A percentile compares a stretch with the other conserved stretches of the same genome.
These are phyloP conservation scores for Tragelaphus strepsiceros DNA, from an alignment of 2,113 vertebrate genomes.

Conservation along the genomic window DNA sequence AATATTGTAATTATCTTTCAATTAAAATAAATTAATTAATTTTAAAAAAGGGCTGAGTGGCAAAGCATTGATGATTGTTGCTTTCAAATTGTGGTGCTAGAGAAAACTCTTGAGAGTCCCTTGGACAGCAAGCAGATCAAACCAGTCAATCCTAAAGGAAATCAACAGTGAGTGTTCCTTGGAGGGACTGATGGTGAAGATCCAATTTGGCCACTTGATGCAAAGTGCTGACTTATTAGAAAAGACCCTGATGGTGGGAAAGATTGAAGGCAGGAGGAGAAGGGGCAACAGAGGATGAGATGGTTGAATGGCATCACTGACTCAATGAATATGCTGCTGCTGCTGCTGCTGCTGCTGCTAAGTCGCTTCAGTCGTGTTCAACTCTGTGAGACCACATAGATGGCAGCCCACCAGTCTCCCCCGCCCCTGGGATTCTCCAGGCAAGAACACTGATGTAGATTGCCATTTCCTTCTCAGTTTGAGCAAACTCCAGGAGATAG, in stretches of 20 bases:
- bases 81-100: neutral
- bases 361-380: accelerated
- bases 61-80: neutral
- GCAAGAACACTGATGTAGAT: neutral
- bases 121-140: neutral
- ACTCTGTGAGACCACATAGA: neutral
- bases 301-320: neutral
- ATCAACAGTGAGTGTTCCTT: neutral
- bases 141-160: neutral
- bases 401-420: neutral
- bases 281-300: neutral
- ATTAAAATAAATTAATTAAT: neutral
- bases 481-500: neutral
- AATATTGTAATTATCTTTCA: neutral
- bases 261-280: neutral
- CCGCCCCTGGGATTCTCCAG: neutral
- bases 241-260: neutral
- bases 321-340: neutral
- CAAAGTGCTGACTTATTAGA: neutral
- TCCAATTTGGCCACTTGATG: neutral
- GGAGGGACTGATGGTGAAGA: neutral
- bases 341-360: neutral
- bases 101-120: neutral
- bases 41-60: neutral
- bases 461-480: neutral